Evolutionary conservation across 2,888 invertebrate species (phyloP).

Genomic region (Drosophila sordidula): DNA sequence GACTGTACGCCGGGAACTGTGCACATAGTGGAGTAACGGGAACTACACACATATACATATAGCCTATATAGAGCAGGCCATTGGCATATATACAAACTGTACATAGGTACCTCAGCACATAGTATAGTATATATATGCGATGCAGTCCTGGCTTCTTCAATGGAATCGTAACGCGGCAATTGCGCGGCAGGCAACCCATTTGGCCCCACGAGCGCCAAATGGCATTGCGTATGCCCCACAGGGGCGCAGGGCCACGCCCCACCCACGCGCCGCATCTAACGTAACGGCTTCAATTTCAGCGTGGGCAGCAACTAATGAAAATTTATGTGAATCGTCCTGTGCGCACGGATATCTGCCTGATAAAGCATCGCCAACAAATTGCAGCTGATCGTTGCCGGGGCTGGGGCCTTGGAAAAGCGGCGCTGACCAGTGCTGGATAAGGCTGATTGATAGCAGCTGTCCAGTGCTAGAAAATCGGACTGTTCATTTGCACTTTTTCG

Average conservation of each 20-base stretch:
- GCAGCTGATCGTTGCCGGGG: constrained; percentile 44
- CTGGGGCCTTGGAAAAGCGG: not conserved
- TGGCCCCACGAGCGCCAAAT: constrained; percentile 28
- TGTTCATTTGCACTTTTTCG: not conserved
- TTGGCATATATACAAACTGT: constrained; percentile 56
- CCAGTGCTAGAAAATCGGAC: not conserved
- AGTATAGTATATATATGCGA: not conserved
- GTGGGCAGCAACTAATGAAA: constrained; percentile 55
- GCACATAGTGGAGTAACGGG: not conserved
- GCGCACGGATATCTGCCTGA: constrained; percentile 6
- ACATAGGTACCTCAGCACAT: constrained; percentile 16
- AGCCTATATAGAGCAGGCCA: constrained; percentile 67
- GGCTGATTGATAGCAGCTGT: constrained; percentile 31
- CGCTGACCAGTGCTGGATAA: constrained; percentile 22
- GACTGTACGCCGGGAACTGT: constrained; percentile 60
- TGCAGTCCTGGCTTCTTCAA: constrained; percentile 40
- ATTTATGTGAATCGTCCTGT: constrained; percentile 51
- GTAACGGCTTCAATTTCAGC: constrained; percentile 38
- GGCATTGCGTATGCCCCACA: constrained; percentile 9
- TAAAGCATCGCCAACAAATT: constrained; percentile 46
- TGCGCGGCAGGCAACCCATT: constrained; percentile 18
- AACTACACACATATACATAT: not conserved
- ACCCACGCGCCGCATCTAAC: constrained; percentile 4
- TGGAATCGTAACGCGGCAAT: constrained; percentile 46
- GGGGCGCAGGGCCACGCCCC: no score